phyloP scores from a whole-genome alignment of 2,888 invertebrate genomes.

The Drosophila monieri region DNA sequence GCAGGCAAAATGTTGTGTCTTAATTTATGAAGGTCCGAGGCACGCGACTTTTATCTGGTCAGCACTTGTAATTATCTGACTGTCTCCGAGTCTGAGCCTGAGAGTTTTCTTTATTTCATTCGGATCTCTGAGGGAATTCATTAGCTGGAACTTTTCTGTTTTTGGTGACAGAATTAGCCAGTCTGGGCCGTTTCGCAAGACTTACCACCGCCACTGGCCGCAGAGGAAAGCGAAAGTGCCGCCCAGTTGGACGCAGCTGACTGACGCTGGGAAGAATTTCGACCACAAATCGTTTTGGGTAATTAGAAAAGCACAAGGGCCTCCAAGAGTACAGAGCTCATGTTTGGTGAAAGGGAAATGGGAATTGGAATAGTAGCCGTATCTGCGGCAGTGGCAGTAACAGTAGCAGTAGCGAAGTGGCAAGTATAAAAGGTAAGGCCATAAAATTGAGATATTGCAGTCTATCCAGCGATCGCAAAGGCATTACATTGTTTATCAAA shows the following conservation, averaged over 20 bases:
- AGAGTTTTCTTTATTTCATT: constrained; percentile 45
- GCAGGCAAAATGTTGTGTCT: constrained; percentile 37
- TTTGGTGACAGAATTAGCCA: constrained; percentile 65
- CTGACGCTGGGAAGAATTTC: constrained; percentile 78
- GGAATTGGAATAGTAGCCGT: constrained; percentile 40
- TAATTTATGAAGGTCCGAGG: constrained; percentile 49
- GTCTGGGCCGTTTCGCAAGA: constrained; percentile 58
- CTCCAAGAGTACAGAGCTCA: constrained; percentile 45
- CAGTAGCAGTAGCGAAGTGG: constrained; percentile 40
- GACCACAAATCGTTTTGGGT: constrained; percentile 76
- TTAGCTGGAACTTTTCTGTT: constrained; percentile 36
- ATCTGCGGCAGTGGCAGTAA: constrained; percentile 19
- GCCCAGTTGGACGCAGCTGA: constrained; percentile 69
- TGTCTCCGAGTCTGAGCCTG: constrained; percentile 29
- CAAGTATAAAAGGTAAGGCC: constrained; percentile 68
- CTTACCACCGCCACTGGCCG: constrained; percentile 38
- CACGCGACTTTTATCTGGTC: constrained; percentile 63
- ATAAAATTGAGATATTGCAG: constrained; percentile 61
- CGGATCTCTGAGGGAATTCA: constrained; percentile 46
- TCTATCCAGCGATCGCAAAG: constrained; percentile 47
- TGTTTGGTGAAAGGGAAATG: constrained; percentile 75
- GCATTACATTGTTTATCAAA: constrained; percentile 16
- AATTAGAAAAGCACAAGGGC: constrained; percentile 71
- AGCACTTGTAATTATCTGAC: constrained; percentile 59
- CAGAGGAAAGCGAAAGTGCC: constrained; percentile 77